A percentile compares a stretch with the other conserved stretches of the same genome.
Conservation (phyloP, 2,113 vertebrate species). For the Hiodon tergisus region DNA sequence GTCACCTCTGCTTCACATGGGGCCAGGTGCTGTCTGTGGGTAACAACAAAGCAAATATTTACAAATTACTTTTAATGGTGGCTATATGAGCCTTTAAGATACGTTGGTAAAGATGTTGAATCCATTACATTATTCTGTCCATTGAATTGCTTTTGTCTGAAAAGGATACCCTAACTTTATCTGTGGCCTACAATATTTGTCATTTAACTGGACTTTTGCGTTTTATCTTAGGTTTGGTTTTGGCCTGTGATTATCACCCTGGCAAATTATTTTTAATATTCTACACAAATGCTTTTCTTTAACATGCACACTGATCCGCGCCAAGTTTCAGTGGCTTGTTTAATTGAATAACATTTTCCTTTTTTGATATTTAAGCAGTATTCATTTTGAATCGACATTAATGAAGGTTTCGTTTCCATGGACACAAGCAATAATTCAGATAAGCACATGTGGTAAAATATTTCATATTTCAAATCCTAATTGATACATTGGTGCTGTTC, state of each 20-base stretch:
- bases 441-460: too few species aligned
- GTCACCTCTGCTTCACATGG: slow-evolving; percentile 69
- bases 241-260: slow-evolving; percentile 10
- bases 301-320: slow-evolving; percentile 20
- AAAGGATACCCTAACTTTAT: too few species aligned
- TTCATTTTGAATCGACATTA: slow-evolving; percentile 33
- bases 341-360: slow-evolving; percentile 25
- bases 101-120: too few species aligned
- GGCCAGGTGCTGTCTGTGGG: slow-evolving; percentile 63
- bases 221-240: neutral
- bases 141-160: too few species aligned
- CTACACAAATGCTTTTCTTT: slow-evolving; percentile 24
- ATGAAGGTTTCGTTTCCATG: slow-evolving; percentile 42
- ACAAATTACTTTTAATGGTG: neutral
- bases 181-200: too few species aligned
- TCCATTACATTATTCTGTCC: too few species aligned
- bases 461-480: too few species aligned
- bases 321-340: slow-evolving; percentile 23
- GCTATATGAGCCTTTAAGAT: too few species aligned
- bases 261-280: slow-evolving; percentile 19
- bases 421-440: slow-evolving; percentile 35
- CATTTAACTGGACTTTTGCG: too few species aligned
- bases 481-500: too few species aligned
- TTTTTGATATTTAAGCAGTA: slow-evolving; percentile 27
- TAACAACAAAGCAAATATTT: slow-evolving; percentile 13